phyloP scores from a whole-genome alignment of 2,113 vertebrate species.

The Callithrix jacchus region DNA sequence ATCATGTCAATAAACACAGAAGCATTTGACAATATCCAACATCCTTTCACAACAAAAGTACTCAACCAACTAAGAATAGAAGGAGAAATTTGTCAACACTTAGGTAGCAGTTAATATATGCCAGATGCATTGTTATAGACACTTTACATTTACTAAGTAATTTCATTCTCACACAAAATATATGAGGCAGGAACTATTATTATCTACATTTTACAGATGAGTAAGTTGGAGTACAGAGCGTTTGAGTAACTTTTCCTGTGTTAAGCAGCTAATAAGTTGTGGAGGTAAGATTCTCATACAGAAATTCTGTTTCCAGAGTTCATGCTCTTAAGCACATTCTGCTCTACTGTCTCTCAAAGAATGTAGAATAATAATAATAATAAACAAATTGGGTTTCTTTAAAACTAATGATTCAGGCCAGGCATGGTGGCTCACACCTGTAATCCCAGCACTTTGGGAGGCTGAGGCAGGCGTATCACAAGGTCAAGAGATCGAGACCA shows the following conservation, averaged over 20 bases:
- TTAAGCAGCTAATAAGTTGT: background rate
- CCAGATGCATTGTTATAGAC: background rate
- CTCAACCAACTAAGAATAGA: constrained; percentile 16
- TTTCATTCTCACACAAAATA: constrained; percentile 37
- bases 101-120: constrained; percentile 21
- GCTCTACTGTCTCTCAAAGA: constrained; percentile 15
- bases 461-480: no score
- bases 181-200: constrained; percentile 43
- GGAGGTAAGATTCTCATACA: constrained; percentile 19
- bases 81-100: background rate
- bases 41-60: constrained; percentile 27
- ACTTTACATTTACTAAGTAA: constrained; percentile 40
- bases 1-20: constrained; percentile 44
- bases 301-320: constrained; percentile 28
- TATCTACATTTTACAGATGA: constrained; percentile 19
- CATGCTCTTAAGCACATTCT: background rate
- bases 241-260: constrained; percentile 20
- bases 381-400: constrained; percentile 35
- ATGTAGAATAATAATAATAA: constrained; percentile 38
- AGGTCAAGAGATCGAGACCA: no score
- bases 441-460: no score
- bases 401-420: constrained; percentile 10
- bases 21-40: background rate
- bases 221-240: background rate
- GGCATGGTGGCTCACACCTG: no score